These are phyloP conservation scores for Limnephilus auricula DNA, from an alignment of 2,888 invertebrate genomes.

Conservation along the genomic window DNA sequence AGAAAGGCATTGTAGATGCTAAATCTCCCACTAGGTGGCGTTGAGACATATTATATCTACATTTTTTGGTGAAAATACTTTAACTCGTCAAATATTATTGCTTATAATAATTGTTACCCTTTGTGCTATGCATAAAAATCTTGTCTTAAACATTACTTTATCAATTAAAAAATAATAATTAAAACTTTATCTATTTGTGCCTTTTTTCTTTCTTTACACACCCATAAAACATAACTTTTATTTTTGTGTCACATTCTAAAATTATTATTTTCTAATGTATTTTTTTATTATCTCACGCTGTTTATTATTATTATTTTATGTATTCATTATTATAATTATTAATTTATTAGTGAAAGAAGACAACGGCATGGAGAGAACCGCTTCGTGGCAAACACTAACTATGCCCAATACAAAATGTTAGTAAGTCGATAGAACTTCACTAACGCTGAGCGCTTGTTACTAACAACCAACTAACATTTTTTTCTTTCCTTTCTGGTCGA, in stretches of 20 bases:
- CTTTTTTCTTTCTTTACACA: too few species aligned
- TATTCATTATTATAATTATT: neutral
- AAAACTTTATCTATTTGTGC: too few species aligned
- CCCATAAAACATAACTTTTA: too few species aligned
- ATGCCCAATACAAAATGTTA: conserved; percentile 72
- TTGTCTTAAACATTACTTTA: too few species aligned
- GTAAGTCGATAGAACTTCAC: conserved; percentile 51
- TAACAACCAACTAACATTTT: neutral
- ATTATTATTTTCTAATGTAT: neutral
- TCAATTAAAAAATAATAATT: too few species aligned
- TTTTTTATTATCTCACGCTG: neutral
- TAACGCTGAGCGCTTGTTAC: neutral
- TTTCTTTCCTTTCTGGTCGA: neutral
- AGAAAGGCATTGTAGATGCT: too few species aligned
- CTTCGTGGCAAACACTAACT: conserved; percentile 77
- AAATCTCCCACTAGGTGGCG: too few species aligned
- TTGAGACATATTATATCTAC: too few species aligned
- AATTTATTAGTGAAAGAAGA: conserved; percentile 68
- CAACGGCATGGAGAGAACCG: conserved; percentile 78
- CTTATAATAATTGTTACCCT: too few species aligned
- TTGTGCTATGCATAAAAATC: too few species aligned
- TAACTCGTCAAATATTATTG: too few species aligned
- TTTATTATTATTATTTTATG: conserved; percentile 3
- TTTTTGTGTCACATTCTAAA: neutral
- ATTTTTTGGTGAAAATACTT: too few species aligned